Evolutionary conservation across 2,113 vertebrate genomes (phyloP), one percentile per base, ranked within the genome.

Genomic region (Oncorhynchus mykiss): DNA sequence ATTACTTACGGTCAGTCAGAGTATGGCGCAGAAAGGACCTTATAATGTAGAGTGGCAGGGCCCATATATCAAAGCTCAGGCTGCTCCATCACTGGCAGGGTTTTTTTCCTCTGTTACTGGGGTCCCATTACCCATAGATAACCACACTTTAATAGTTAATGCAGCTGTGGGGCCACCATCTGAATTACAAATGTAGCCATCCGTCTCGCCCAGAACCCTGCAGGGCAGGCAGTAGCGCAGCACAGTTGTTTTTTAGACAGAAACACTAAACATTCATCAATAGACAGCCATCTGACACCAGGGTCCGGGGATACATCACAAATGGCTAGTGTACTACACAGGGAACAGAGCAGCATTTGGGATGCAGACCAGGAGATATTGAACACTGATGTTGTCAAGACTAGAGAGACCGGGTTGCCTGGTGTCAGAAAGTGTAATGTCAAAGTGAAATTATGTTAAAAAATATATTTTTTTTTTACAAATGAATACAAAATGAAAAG

Each of bases 71-170:
- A 88, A 80, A 81, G 73, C 83, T 83, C 80, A 71, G 25, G 70
- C 65, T 31, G 67, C 70, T 51, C 66, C 65, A 62, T 77, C 78
- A 79, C 70, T 79, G 24, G 7, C 72, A 80, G 68, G 71, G 84
- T 81, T 85, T 82, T 78, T 80, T 76, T 84, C 74, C 78, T 66
- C 75, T 80, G 82, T 85, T 86, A 73, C 83, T 80, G 85, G 88
- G 81, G 31, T 84, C 78, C 79, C 80, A 86, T 88, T 90, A 89
- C 88, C 87, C 82, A 72, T 77, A 86, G 88, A 90, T 85, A 92
- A 91, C 90, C 89, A 89, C 88, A 84, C 85, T 85, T 93, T 78
- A 93, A 93, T 93, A 93, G 91, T 92, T 93, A 93, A 93, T 92
- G 91, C 80, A 78, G 85, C 88, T 70, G 72, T 73, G 80, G 82